Evolutionary conservation across 2,113 vertebrate species (phyloP).

Genomic region (Hymenochirus boettgeri): DNA sequence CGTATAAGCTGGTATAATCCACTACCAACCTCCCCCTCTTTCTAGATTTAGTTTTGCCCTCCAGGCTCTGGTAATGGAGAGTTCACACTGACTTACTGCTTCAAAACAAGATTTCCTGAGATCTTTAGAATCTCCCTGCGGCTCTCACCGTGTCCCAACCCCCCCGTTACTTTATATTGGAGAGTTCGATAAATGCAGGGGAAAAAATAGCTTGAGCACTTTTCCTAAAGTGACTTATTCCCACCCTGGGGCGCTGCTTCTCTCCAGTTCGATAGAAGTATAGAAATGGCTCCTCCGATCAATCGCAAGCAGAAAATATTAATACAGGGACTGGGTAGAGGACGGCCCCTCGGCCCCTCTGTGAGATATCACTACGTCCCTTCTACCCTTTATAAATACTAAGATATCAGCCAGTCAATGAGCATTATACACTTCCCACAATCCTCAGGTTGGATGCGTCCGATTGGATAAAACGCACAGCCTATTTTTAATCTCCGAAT

Average conservation of each 20-base stretch:
- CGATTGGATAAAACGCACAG: no score
- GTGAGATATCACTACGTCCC: no score
- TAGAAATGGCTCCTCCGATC: constrained; percentile 39
- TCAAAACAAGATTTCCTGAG: constrained; percentile 62
- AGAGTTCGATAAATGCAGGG: constrained; percentile 46
- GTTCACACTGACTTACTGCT: constrained; percentile 56
- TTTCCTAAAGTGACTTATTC: constrained; percentile 35
- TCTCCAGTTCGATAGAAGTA: constrained; percentile 39
- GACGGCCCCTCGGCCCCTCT: no score
- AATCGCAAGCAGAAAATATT: constrained; percentile 60
- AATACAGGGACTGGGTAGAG: no score
- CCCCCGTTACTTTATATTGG: constrained; percentile 24
- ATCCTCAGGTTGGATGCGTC: no score
- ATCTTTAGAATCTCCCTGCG: constrained; percentile 43
- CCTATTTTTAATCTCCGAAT: no score
- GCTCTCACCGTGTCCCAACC: not conserved
- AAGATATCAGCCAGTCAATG: no score
- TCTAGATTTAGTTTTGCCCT: constrained; percentile 47
- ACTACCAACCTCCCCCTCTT: constrained; percentile 40
- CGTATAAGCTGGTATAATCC: constrained; percentile 46
- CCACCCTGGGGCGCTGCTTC: constrained; percentile 52
- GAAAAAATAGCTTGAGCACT: constrained; percentile 17
- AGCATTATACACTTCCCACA: no score
- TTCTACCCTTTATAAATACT: no score
- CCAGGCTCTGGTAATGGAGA: constrained; percentile 52